Conservation (phyloP, 2,113 vertebrate genomes). For the Mus spicilegus region DNA sequence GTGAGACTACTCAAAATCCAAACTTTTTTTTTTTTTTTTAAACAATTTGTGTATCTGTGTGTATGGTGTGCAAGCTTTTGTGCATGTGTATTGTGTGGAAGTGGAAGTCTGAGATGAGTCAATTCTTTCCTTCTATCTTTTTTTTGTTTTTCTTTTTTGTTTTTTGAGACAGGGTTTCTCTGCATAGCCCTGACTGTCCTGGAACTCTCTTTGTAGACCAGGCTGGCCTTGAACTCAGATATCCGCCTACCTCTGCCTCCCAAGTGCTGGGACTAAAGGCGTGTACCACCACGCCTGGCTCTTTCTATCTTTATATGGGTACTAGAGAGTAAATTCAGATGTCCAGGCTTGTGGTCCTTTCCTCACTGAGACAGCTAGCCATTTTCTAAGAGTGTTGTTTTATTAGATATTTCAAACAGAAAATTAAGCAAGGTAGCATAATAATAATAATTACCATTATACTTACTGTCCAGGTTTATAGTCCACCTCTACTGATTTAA, state of each 20-base stretch:
- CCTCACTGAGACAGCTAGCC: not conserved
- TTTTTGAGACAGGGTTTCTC: too few relatives aligned
- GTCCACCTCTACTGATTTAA: not conserved
- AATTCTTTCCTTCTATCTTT: not conserved
- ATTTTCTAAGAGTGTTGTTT: not conserved
- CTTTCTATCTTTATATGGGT: not conserved
- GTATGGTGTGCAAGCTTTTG: not conserved
- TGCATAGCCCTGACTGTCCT: too few relatives aligned
- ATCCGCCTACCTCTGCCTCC: too few relatives aligned
- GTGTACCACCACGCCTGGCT: too few relatives aligned
- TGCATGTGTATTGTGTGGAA: not conserved
- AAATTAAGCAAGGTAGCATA: not conserved
- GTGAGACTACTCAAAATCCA: not conserved
- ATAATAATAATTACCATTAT: conserved; percentile 14
- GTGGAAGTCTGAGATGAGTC: not conserved
- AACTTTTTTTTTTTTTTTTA: not conserved
- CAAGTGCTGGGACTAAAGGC: too few relatives aligned
- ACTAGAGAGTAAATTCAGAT: not conserved
- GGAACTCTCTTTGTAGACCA: too few relatives aligned
- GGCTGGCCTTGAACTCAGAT: too few relatives aligned
- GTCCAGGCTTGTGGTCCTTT: not conserved
- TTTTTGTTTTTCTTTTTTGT: too few relatives aligned
- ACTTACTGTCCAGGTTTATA: not conserved
- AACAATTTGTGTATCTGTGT: not conserved
- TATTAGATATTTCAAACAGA: conserved; percentile 51